Conservation (phyloP, 2,113 vertebrate genomes). For the Cephalopholis sonnerati region DNA sequence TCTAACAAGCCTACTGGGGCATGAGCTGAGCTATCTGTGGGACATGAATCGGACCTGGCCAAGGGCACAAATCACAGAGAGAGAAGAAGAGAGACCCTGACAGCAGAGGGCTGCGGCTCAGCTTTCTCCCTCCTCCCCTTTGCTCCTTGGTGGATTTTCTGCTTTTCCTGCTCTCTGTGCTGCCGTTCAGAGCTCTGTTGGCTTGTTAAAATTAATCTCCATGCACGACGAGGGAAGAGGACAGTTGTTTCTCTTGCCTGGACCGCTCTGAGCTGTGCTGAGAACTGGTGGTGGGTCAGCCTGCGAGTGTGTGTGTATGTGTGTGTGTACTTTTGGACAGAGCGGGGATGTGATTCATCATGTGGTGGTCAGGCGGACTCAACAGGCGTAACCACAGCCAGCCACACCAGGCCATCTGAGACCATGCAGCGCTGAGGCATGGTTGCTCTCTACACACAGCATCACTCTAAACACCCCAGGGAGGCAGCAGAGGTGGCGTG, state of each 20-base stretch:
- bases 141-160: slow-evolving; percentile 72
- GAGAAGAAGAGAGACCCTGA: slow-evolving; percentile 81
- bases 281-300: slow-evolving; percentile 51
- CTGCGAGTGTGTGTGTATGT: slow-evolving; percentile 36
- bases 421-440: slow-evolving; percentile 69
- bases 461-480: slow-evolving; percentile 64
- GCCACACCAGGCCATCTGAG: slow-evolving; percentile 82
- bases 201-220: slow-evolving; percentile 80
- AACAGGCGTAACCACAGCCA: slow-evolving; percentile 83
- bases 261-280: slow-evolving; percentile 49
- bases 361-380: slow-evolving; percentile 81
- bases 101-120: slow-evolving; percentile 72
- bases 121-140: slow-evolving; percentile 64
- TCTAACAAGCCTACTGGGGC: slow-evolving; percentile 82
- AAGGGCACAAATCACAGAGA: slow-evolving; percentile 76
- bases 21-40: slow-evolving; percentile 80
- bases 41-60: slow-evolving; percentile 81
- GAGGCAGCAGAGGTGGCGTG: slow-evolving; percentile 65
- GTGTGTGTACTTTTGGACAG: slow-evolving; percentile 64
- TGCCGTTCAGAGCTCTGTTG: slow-evolving; percentile 66
- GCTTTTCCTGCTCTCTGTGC: slow-evolving; percentile 63
- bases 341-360: slow-evolving; percentile 82
- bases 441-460: slow-evolving; percentile 72
- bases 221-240: slow-evolving; percentile 59
- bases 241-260: slow-evolving; percentile 70